Base-by-base conservation (phyloP, 2,113 vertebrate genomes). In the Felis chaus region DNA sequence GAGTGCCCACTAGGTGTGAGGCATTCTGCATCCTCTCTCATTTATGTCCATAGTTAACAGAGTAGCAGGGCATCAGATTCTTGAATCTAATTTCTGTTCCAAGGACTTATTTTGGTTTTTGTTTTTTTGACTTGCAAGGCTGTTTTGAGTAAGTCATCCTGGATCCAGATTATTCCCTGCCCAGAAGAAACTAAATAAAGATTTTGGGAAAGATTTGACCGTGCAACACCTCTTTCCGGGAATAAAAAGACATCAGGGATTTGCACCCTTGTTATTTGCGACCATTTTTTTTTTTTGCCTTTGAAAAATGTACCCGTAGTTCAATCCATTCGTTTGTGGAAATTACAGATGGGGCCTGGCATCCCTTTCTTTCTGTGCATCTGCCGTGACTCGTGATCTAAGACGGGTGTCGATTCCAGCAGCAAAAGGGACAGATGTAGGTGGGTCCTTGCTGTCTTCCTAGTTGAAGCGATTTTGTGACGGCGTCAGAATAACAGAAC, bases 31-130 rank as follows among this genome's bases (percentile, higher is more conserved):
- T 48, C 29, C n/a, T 31, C n/a, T 74, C 69, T 57, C 81, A 19
- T 90, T 76, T 86, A 69, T 48, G 85, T 85, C 91, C 85, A 3
- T 73, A 81, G 88, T 96, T 87, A 97, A 82, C 61, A 66, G 57
- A 63, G 41, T 14, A 91, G 10, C 66, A 79, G 89, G 78, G 9
- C 61, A 71, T 66, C 14, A 7, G 45, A 71, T 61, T 85, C 61
- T 94, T 41, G 9, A 66, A 65, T 66, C 71, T 92, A 19, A 36
- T 78, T 80, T 95, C 87, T 80, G 14, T 84, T 81, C 33, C 85
- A 80, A 83, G n/a, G 12, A 13, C 33, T 66, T 36, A 29, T 11
- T 66, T 57, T 63, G 27, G 15, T 55, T 31, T 55, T 41, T 33
- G 8, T 8, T 63, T 36, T 18, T 48, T 41, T 9, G 55, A 48